Evolutionary conservation across 1,140 invertebrate genomes (phyloP), one percentile per base, ranked within the genome.

Genomic region (Saccostrea glomerata): DNA sequence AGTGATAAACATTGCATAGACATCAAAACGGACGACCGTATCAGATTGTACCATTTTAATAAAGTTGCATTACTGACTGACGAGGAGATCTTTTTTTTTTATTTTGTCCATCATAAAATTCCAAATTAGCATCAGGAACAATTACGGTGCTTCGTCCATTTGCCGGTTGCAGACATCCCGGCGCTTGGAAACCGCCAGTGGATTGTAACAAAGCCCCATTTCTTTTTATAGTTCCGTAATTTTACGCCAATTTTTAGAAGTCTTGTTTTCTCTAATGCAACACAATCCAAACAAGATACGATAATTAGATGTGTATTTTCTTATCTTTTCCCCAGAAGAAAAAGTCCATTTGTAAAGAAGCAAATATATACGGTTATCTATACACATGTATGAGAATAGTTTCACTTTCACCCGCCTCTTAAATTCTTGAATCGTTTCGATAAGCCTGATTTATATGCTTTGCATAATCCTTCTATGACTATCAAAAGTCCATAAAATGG

Each of bases 71-170:
- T 36, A 36, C 70, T 77, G 70, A 4, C 13, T 13, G 70, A 17
- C 70, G 60, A 66, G 3, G 25, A 77, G 23, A 77, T 77, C 70
- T 15, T 77, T 77, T 77, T 73, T 77, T 15, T 23, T 77, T 77
- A 77, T 77, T 77, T 77, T 77, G 70, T 23, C 70, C 70, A 77
- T 77, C 70, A 77, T 77, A 77, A 77, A 77, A 77, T 77, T 77
- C 70, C 70, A 77, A 77, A 77, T 77, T 77, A 77, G 70, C 70
- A 77, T 77, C 70, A 77, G 70, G 70, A 77, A 77, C 70, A 77
- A 77, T 77, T 77, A 77, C 70, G 11, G 70, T 77, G 25, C 23
- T 77, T 25, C 70, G 70, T 77, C 70, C 70, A 77, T 77, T 77
- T 77, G 70, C 70, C 25, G 25, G 25, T 36, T 30, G 70, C 70